Base-by-base conservation (phyloP, 2,797 vertebrate species). In the Ctenopoma kingsleyae region DNA sequence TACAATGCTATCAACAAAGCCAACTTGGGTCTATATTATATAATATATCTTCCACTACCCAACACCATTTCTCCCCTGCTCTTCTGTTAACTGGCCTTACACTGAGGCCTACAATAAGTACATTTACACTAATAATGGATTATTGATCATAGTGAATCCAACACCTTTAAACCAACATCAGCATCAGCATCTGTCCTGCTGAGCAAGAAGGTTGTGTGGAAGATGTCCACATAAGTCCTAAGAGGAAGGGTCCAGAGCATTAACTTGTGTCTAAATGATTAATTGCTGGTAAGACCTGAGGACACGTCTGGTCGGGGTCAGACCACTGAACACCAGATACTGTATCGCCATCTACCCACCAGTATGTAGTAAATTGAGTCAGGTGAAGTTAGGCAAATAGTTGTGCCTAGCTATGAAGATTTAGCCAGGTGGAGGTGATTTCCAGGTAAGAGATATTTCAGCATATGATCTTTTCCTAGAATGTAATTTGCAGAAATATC, bases 101-200 rank as follows among this genome's bases (percentile, higher is more conserved):
- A 66, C 73, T 0, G 25, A 78, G 66, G 63, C 62, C 64, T 43
- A 30, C 81, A 76, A 83, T 64, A 80, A 80, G 54, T 71, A 74
- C 65, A 87, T 88, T 88, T 84, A 65, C 0, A 0, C 55, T 77
- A 85, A 87, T 86, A 78, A 87, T 83, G 69, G 67, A 66, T 80
- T 89, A 90, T 91, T 87, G 89, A 91, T 90, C 74, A 76, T 81
- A 67, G 82, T 69, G 68, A 80, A 81, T 81, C 71, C 53, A 61
- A 76, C 38, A 47, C 20, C 74, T 80, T 75, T 50, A 63, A 3
- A 54, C 74, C 2, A 72, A 66, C 22, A 38, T 70, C 79, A 72
- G 81, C 71, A 68, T n/a, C 79, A 72, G 81, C 71, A 68, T n/a
- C 67, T 73, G 78, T 74, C 74, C 46, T 82, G 79, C 81, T 81